These are phyloP conservation scores for Perca flavescens DNA, from an alignment of 2,113 vertebrate species.

Conservation along the genomic window DNA sequence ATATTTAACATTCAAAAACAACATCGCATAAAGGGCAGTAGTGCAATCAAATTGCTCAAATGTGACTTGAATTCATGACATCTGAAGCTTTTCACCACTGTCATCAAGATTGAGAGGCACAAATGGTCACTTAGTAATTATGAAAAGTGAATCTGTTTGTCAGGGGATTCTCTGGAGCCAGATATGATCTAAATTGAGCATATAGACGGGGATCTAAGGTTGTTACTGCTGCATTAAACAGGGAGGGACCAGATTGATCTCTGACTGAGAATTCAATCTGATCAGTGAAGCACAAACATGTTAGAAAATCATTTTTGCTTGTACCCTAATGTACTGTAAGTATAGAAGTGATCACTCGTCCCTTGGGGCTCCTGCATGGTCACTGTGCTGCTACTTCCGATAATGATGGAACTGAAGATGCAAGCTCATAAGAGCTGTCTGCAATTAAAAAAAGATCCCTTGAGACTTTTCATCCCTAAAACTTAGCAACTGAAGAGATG, in stretches of 20 bases:
- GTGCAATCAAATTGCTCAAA: neutral
- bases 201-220: neutral
- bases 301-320: neutral
- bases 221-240: neutral
- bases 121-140: neutral
- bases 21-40: neutral
- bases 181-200: neutral
- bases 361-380: neutral
- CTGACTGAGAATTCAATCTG: conserved; percentile 24
- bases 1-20: conserved; percentile 3
- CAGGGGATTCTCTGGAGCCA: neutral
- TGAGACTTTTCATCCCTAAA: conserved; percentile 32
- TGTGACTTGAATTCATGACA: neutral
- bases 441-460: conserved; percentile 16
- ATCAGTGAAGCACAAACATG: conserved; percentile 25
- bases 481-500: conserved; percentile 3
- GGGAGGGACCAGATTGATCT: conserved; percentile 4
- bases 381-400: conserved; percentile 10
- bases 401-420: conserved; percentile 17
- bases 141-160: neutral
- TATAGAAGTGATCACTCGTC: conserved; percentile 12
- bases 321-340: neutral
- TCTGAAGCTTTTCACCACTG: neutral
- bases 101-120: neutral
- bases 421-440: conserved; percentile 7